A percentile compares a stretch with the other conserved stretches of the same genome.
phyloP scores from a whole-genome alignment of 2,113 vertebrate genomes.

The Candoia aspera region DNA sequence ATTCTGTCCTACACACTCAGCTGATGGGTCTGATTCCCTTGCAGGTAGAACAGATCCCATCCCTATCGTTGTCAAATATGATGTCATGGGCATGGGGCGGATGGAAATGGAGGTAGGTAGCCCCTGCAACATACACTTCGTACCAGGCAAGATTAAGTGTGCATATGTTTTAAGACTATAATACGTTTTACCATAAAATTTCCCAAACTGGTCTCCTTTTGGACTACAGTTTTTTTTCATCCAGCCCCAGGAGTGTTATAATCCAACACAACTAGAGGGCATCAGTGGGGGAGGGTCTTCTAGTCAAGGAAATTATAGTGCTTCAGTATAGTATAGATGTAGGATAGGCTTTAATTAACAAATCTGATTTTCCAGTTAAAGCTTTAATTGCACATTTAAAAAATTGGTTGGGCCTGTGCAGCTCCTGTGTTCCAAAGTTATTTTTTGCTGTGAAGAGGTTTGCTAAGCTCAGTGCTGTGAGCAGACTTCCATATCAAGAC shows the following conservation, averaged over 20 bases:
- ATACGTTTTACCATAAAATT: accelerated
- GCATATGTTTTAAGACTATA: not conserved
- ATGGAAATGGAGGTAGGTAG: constrained; percentile 97
- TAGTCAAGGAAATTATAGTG: not conserved
- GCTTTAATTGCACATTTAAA: not conserved
- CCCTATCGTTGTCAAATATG: constrained; percentile 97
- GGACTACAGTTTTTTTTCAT: not conserved
- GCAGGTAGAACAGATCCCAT: constrained; percentile 97
- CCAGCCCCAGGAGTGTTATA: not conserved
- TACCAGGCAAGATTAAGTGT: not conserved
- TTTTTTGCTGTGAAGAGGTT: not conserved
- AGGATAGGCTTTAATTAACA: not conserved
- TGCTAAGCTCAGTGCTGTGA: not conserved
- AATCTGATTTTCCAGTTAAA: not conserved
- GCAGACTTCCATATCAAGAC: not conserved
- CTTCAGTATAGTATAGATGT: not conserved
- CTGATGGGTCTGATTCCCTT: constrained; percentile 77
- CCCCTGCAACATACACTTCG: not conserved
- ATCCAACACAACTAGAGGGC: not conserved
- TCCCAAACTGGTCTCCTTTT: not conserved
- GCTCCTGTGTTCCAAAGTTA: not conserved
- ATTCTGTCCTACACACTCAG: constrained; percentile 40
- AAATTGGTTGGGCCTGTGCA: not conserved
- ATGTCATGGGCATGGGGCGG: constrained; percentile 99
- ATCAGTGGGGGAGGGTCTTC: not conserved